A percentile compares a stretch with the other conserved stretches of the same genome.
These are phyloP conservation scores for Melanotaenia maccullochi DNA, from an alignment of 2,797 vertebrate genomes.

Conservation along the genomic window DNA sequence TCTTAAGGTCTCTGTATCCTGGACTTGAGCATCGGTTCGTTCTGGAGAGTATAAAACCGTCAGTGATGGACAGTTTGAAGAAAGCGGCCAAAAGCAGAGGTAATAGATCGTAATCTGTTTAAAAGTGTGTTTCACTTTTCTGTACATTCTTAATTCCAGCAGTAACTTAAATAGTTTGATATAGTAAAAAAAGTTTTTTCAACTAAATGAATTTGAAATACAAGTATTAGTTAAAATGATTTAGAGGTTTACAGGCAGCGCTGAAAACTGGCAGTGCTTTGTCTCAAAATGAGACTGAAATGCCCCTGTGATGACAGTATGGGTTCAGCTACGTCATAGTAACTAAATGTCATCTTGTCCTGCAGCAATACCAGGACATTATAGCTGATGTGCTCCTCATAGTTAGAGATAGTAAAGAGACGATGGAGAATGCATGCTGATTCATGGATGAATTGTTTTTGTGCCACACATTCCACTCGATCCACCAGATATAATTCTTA, in stretches of 20 bases:
- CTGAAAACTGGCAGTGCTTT: background rate
- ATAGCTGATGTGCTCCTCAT: conserved; percentile 40
- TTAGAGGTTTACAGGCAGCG: background rate
- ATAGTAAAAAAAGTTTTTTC: background rate
- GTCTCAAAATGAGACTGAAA: conserved; percentile 9
- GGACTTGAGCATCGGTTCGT: conserved; percentile 93
- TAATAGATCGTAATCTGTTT: conserved; percentile 68
- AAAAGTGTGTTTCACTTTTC: conserved; percentile 1
- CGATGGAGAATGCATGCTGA: conserved; percentile 25
- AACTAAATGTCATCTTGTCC: conserved; percentile 35
- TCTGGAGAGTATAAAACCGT: conserved; percentile 88
- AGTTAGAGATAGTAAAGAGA: conserved; percentile 33
- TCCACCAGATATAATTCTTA: conserved; percentile 40
- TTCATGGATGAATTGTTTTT: conserved; percentile 51
- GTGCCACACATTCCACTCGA: conserved; percentile 47
- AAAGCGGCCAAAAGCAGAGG: conserved; percentile 95
- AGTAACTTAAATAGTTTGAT: conserved; percentile 1
- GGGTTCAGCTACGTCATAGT: conserved; percentile 16
- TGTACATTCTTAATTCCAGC: background rate
- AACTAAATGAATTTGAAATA: background rate
- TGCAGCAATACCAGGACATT: conserved; percentile 26
- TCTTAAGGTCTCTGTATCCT: conserved; percentile 90
- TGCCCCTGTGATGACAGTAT: conserved; percentile 5
- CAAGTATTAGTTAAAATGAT: background rate
- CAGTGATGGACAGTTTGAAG: conserved; percentile 89